phyloP scores from a whole-genome alignment of 2,113 vertebrate species.

The Clupea harengus region DNA sequence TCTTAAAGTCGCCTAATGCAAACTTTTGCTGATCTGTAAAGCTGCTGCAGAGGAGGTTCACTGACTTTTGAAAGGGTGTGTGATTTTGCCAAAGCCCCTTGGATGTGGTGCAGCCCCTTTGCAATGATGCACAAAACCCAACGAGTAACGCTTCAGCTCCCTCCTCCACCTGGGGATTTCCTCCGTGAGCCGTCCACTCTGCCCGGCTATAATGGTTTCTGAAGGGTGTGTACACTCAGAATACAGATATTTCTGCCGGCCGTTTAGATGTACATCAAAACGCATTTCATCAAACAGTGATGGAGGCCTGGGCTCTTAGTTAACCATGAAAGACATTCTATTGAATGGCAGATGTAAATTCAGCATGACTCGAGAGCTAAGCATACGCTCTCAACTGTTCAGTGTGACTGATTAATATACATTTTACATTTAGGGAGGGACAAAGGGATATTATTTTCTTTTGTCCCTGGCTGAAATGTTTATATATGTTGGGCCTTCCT shows the following conservation, averaged over 20 bases:
- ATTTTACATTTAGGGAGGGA: neutral
- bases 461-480: neutral
- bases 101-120: constrained; percentile 47
- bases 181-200: constrained; percentile 48
- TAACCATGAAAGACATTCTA: constrained; percentile 37
- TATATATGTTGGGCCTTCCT: neutral
- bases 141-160: constrained; percentile 60
- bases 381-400: neutral
- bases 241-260: constrained; percentile 58
- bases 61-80: constrained; percentile 59
- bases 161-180: constrained; percentile 56
- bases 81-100: constrained; percentile 64
- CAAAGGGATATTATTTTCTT: neutral
- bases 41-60: constrained; percentile 44
- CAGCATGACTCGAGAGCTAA: constrained; percentile 27
- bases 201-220: constrained; percentile 66
- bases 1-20: constrained; percentile 22
- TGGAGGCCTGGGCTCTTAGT: constrained; percentile 22
- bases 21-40: constrained; percentile 37
- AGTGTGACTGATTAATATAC: neutral
- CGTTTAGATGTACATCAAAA: constrained; percentile 63
- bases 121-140: constrained; percentile 61
- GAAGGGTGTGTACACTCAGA: constrained; percentile 58
- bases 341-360: constrained; percentile 60
- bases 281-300: constrained; percentile 54